Evolutionary conservation across 2,113 vertebrate species (phyloP).

Genomic region (Gila orcuttii): DNA sequence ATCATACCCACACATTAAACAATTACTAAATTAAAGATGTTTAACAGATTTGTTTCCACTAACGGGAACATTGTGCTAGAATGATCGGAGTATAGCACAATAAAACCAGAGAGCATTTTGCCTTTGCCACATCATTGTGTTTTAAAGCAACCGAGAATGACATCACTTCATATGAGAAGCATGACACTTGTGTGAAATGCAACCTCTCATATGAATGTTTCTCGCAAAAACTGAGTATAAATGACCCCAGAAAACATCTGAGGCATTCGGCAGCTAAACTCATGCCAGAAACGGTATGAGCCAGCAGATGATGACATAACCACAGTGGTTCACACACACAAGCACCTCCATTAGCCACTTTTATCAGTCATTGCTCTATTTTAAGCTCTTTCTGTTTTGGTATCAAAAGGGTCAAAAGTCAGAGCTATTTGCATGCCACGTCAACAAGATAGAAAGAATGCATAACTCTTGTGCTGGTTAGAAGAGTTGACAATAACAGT

Average conservation of each 20-base stretch:
- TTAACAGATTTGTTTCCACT: not conserved
- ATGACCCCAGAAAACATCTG: slow-evolving; percentile 29
- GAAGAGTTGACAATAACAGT: slow-evolving; percentile 34
- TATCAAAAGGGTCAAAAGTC: slow-evolving; percentile 26
- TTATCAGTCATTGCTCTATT: slow-evolving; percentile 32
- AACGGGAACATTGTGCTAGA: not conserved
- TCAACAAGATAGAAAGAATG: not conserved
- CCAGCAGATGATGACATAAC: slow-evolving; percentile 30
- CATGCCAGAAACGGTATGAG: slow-evolving; percentile 11
- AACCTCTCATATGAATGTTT: not conserved
- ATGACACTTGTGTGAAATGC: not conserved
- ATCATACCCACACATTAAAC: not conserved
- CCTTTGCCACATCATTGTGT: not conserved
- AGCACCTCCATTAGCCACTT: not conserved
- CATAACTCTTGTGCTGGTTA: not conserved
- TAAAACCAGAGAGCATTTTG: not conserved
- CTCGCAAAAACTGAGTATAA: slow-evolving; percentile 6
- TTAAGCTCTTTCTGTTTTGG: slow-evolving; percentile 21
- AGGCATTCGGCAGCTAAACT: slow-evolving; percentile 11
- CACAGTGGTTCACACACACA: slow-evolving; percentile 2
- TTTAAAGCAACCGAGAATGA: not conserved
- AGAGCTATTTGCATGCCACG: slow-evolving; percentile 19
- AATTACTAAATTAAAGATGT: not conserved
- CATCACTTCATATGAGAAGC: not conserved
- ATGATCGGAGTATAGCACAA: not conserved